Evolutionary conservation across 2,888 invertebrate genomes (phyloP), one percentile per base, ranked within the genome.

Genomic region (Malachius bipustulatus): DNA sequence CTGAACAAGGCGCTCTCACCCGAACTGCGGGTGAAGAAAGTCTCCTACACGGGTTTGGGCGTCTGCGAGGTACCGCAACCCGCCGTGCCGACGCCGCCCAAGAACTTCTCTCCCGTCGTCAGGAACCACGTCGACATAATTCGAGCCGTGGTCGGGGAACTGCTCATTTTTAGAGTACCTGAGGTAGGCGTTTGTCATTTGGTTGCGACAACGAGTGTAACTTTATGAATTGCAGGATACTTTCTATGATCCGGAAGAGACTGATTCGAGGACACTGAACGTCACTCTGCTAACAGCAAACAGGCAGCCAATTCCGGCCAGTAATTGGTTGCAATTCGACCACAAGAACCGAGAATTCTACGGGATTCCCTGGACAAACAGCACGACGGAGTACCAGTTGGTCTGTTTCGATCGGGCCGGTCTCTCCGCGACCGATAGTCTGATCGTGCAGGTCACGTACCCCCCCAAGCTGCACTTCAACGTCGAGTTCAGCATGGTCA

Each of bases 281-380:
- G 68, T 93, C 43, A 73, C 78, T 0, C 65, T 90, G 0, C 68
- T 82, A 30, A 82, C 81, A 39, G 75, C 72, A 45, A 81, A 87
- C 48, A 70, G 81, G 37, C 70, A 71, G 3, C 69, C 73, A 31
- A 65, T 88, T 14, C 72, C 75, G 4, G 52, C 69, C 0, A 67
- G 73, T 9, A 77, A 81, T 56, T 94, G 93, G 91, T 62, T 94
- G 43, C 88, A 89, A 59, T 89, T 91, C 56, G 89, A 93, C 57
- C 68, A 71, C 2, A 82, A 81, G 51, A 88, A 87, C 64, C 82
- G 87, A 52, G 88, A 87, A 64, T 84, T 94, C 63, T 87, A 76
- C 56, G 91, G 91, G 0, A 71, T 94, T 34, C 66, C 73, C 1
- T 65, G 66, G 2, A 82, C 90, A 56, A 70, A 73, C 12, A 84